Percentiles rank a stretch among this genome's conserved stretches.
Evolutionary conservation across 2,888 invertebrate species (phyloP).

Genomic region (Augiades crinisus): DNA sequence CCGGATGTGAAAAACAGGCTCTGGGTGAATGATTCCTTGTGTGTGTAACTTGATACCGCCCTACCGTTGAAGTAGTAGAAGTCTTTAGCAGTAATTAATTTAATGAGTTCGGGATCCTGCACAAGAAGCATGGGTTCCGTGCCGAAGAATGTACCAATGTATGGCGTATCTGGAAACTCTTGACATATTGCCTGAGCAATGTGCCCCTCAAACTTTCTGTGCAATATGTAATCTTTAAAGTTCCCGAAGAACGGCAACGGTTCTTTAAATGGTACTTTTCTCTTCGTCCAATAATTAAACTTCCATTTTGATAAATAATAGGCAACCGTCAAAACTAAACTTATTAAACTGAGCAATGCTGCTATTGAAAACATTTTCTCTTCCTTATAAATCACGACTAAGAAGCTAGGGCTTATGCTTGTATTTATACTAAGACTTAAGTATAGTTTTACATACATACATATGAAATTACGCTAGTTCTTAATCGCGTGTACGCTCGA

Average conservation of each 20-base stretch:
- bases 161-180: constrained; percentile 45
- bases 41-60: constrained; percentile 44
- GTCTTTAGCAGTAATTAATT: constrained; percentile 52
- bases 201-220: constrained; percentile 40
- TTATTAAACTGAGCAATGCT: neutral
- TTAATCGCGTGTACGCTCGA: no score
- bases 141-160: constrained; percentile 52
- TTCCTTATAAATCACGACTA: no score
- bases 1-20: constrained; percentile 49
- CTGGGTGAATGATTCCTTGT: constrained; percentile 43
- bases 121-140: constrained; percentile 56
- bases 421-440: no score
- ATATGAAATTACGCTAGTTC: no score
- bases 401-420: no score
- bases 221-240: constrained; percentile 43
- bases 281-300: constrained; percentile 46
- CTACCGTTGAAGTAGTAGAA: constrained; percentile 60
- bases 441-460: no score
- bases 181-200: constrained; percentile 44
- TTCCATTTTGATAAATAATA: constrained; percentile 12
- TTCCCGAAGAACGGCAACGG: constrained; percentile 53
- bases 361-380: neutral
- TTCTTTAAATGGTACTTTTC: constrained; percentile 41
- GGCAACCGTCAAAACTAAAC: neutral
- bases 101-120: constrained; percentile 53